phyloP scores from a whole-genome alignment of 2,888 invertebrate genomes.

The Drosophila siamana region DNA sequence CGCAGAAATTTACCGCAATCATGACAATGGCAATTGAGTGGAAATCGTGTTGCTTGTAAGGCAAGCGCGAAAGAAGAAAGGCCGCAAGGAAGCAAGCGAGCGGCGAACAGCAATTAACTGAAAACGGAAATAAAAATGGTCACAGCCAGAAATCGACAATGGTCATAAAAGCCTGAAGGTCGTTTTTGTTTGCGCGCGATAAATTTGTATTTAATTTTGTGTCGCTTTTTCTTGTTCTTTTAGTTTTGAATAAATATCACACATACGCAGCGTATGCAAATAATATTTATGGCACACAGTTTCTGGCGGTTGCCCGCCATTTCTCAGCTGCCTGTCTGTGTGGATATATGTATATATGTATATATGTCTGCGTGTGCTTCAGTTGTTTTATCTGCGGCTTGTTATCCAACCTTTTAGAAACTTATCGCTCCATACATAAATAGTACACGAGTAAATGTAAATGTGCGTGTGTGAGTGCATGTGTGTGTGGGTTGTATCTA shows the following conservation, averaged over 20 bases:
- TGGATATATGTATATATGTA: not conserved
- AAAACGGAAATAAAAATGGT: constrained; percentile 45
- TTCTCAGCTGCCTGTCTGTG: constrained; percentile 18
- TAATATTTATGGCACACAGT: constrained; percentile 41
- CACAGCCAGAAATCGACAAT: constrained; percentile 29
- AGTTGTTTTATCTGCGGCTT: constrained; percentile 49
- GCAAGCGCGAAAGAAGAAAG: constrained; percentile 14
- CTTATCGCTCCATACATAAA: constrained; percentile 49
- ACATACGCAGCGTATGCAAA: constrained; percentile 55
- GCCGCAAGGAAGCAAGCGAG: constrained; percentile 36
- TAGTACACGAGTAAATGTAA: constrained; percentile 4
- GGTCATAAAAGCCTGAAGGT: constrained; percentile 59
- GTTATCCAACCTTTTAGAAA: constrained; percentile 61
- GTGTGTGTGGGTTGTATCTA: constrained; percentile 6
- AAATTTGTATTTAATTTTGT: constrained; percentile 38
- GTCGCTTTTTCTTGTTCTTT: constrained; percentile 20
- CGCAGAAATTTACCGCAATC: constrained; percentile 21
- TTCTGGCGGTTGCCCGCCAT: constrained; percentile 33
- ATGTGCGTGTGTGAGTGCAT: constrained; percentile 4
- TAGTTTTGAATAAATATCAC: constrained; percentile 59
- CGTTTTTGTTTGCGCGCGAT: constrained; percentile 70
- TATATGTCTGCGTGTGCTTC: constrained; percentile 11
- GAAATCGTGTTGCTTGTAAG: constrained; percentile 2
- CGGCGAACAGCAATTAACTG: constrained; percentile 35
- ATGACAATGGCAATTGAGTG: constrained; percentile 22